Percentiles rank a stretch among this genome's conserved stretches.
Conservation (phyloP, 2,888 invertebrate genomes). For the Ommatoiulus sabulosus region DNA sequence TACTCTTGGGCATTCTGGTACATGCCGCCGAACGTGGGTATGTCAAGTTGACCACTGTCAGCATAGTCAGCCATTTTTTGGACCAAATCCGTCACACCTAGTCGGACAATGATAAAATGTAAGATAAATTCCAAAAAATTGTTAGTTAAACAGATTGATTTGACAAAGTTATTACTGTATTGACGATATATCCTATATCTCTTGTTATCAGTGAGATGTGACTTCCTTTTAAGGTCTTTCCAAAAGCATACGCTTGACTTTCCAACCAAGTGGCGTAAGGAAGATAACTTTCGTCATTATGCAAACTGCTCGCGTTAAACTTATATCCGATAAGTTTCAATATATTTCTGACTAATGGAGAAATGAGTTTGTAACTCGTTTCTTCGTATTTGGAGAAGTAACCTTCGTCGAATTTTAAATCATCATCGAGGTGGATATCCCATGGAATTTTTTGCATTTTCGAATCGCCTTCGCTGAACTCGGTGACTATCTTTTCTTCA, state of each 20-base stretch:
- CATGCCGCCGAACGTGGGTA: not conserved
- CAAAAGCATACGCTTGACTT: not conserved
- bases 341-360: not conserved
- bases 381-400: conserved; percentile 25
- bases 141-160: too few relatives aligned
- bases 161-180: not conserved
- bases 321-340: not conserved
- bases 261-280: not conserved
- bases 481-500: not conserved
- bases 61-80: not conserved
- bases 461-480: not conserved
- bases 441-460: not conserved
- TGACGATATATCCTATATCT: not conserved
- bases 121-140: too few relatives aligned
- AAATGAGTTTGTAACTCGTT: not conserved
- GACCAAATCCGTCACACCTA: not conserved
- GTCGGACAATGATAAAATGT: not conserved
- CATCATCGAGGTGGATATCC: not conserved
- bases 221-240: not conserved
- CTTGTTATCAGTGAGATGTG: not conserved
- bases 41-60: not conserved
- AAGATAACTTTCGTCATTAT: conserved; percentile 15
- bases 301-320: not conserved
- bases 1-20: not conserved
- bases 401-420: not conserved